Evolutionary conservation across 2,113 vertebrate species (phyloP), one percentile per base, ranked within the genome.

Genomic region (Dicentrarchus labrax): DNA sequence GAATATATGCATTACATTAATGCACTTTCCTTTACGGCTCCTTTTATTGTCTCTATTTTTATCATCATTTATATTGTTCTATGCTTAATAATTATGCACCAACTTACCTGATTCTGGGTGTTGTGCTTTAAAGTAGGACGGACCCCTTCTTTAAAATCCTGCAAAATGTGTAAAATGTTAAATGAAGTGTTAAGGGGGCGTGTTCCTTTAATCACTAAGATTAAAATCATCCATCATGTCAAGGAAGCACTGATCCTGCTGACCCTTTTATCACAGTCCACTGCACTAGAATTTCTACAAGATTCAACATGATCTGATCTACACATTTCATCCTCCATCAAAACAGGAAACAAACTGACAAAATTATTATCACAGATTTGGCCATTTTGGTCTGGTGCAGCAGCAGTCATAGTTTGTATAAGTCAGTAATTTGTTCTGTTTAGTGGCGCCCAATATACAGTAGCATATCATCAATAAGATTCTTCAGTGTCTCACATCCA

Each of bases 141-240:
- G 76, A 77, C 39, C 19, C 48, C 39, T 36, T 59, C 47, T 57
- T 61, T 41, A 36, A 68, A 79, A 83, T 83, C 66, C 79, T 36
- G 39, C 77, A 53, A 57, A 83, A 80, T 41, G 48, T 30, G 79
- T 17, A n/a, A 76, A 71, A 70, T 90, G 90, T 89, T 83, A 83
- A 91, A 81, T 80, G 72, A 87, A 89, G 86, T 90, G 80, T 91
- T 89, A 65, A 83, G 81, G 51, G 57, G 61, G 24, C 1, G 41
- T 51, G 47, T 45, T 72, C 80, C 87, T 89, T 91, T 93, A 88
- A 93, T 92, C 86, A 92, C 76, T 90, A 70, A 73, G 89, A 92
- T 93, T 90, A 84, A 91, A 92, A 78, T 89, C 86, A 88, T 90
- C 84, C 88, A 92, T 93, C 91, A 91, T 85, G 51, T 91, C 86